Conservation (phyloP, 2,888 invertebrate genomes). For the Anagyrus pseudococci region DNA sequence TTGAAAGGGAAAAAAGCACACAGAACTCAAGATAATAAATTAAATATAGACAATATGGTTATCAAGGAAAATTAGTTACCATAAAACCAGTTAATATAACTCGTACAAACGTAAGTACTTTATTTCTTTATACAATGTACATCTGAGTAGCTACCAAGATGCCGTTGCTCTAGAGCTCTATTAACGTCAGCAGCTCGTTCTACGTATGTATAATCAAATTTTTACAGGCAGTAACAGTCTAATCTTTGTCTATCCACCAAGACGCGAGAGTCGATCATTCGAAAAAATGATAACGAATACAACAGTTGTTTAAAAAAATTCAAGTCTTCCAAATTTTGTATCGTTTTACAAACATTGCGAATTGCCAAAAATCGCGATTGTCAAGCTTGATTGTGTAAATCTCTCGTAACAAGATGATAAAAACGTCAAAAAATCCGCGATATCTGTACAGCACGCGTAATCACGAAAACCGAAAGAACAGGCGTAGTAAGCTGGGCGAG, state of each 20-base stretch:
- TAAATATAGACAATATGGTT: constrained; percentile 10
- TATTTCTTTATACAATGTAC: constrained; percentile 37
- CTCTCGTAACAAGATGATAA: background rate
- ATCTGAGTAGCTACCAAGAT: constrained; percentile 21
- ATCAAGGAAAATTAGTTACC: constrained; percentile 27
- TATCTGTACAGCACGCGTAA: too few species aligned
- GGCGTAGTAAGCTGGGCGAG: background rate
- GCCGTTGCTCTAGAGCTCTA: constrained; percentile 14
- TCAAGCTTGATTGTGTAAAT: background rate
- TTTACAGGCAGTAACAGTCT: constrained; percentile 5
- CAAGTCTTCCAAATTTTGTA: too few species aligned
- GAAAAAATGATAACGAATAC: too few species aligned
- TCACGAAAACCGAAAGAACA: too few species aligned
- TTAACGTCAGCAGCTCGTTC: constrained; percentile 2
- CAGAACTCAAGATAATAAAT: constrained; percentile 1
- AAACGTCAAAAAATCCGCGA: background rate
- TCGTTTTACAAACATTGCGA: too few species aligned
- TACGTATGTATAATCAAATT: constrained; percentile 15
- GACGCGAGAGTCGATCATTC: constrained; percentile 9
- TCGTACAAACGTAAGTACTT: constrained; percentile 35
- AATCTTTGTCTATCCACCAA: background rate
- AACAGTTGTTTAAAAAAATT: too few species aligned
- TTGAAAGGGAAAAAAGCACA: constrained; percentile 23
- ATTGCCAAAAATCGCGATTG: background rate
- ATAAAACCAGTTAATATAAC: constrained; percentile 22